A percentile compares a stretch with the other conserved stretches of the same genome.
phyloP scores from a whole-genome alignment of 2,888 invertebrate genomes.

The Amphipoea oculea region DNA sequence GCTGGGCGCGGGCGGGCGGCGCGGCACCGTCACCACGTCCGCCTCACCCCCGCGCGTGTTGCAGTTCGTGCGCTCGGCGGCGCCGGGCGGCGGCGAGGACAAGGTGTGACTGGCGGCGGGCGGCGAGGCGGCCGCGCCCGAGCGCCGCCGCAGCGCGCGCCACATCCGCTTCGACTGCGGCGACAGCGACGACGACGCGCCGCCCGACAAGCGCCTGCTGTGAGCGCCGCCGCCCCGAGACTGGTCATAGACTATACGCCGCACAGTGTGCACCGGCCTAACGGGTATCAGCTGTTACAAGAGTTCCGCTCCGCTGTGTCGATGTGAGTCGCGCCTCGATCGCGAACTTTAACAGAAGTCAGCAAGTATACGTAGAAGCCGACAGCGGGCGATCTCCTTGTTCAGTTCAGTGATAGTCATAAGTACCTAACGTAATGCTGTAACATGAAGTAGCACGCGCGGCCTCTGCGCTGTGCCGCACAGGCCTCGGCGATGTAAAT shows the following conservation, averaged over 20 bases:
- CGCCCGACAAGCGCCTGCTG: conserved; percentile 81
- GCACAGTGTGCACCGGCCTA: conserved; percentile 32
- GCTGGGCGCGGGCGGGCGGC: conserved; percentile 51
- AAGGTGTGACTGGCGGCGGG: conserved; percentile 94
- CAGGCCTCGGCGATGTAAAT: conserved; percentile 53
- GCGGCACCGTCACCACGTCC: conserved; percentile 27
- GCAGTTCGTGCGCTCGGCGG: conserved; percentile 95
- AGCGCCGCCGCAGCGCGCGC: conserved; percentile 70
- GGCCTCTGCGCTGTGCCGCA: background rate
- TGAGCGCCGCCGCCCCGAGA: conserved; percentile 57
- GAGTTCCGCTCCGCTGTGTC: background rate
- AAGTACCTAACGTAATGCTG: background rate
- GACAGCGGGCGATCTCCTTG: background rate
- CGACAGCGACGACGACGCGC: conserved; percentile 86
- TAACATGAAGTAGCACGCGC: background rate
- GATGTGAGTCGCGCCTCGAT: background rate
- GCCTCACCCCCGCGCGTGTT: conserved; percentile 74
- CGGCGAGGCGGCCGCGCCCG: conserved; percentile 70
- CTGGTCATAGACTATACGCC: background rate
- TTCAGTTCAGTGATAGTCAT: conserved; percentile 26
- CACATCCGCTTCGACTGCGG: conserved; percentile 87
- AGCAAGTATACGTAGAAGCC: background rate
- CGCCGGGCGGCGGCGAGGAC: conserved; percentile 93
- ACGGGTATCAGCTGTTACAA: conserved; percentile 23
- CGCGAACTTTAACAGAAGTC: conserved; percentile 6